phyloP scores from a whole-genome alignment of 2,797 vertebrate genomes.

The Gambusia yucatana region DNA sequence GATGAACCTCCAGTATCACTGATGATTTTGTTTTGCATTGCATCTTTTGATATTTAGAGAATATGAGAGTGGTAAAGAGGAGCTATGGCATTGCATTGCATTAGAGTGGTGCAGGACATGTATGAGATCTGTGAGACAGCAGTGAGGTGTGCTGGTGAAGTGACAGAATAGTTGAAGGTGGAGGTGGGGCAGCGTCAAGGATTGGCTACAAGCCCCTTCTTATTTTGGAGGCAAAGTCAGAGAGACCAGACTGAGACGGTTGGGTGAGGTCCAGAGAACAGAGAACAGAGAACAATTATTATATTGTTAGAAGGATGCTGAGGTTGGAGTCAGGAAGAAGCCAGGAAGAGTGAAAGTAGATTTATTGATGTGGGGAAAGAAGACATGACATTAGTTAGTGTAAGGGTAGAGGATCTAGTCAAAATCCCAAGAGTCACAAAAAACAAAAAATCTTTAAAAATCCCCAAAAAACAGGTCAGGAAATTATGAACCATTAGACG shows the following conservation, averaged over 20 bases:
- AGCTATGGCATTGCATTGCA: no score
- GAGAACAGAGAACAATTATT: neutral
- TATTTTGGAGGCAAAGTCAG: neutral
- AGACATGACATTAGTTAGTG: neutral
- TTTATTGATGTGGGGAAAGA: neutral
- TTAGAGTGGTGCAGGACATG: no score
- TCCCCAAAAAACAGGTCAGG: neutral
- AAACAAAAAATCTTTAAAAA: neutral
- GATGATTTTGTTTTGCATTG: no score
- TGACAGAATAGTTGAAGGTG: no score
- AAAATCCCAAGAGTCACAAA: slow-evolving; percentile 5
- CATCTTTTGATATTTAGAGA: no score
- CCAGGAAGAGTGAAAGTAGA: neutral
- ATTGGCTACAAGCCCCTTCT: no score
- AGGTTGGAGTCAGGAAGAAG: neutral
- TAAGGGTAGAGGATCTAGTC: neutral
- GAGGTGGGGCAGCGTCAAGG: no score
- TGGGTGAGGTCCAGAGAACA: neutral
- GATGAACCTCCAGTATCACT: no score
- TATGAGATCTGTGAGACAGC: no score
- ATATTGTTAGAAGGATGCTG: neutral
- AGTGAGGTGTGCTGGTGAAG: no score
- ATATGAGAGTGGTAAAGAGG: no score
- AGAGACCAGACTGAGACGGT: neutral
- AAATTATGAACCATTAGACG: slow-evolving; percentile 9